These are phyloP conservation scores for Atrina japonica DNA, from an alignment of 2,888 invertebrate genomes.

Conservation along the genomic window DNA sequence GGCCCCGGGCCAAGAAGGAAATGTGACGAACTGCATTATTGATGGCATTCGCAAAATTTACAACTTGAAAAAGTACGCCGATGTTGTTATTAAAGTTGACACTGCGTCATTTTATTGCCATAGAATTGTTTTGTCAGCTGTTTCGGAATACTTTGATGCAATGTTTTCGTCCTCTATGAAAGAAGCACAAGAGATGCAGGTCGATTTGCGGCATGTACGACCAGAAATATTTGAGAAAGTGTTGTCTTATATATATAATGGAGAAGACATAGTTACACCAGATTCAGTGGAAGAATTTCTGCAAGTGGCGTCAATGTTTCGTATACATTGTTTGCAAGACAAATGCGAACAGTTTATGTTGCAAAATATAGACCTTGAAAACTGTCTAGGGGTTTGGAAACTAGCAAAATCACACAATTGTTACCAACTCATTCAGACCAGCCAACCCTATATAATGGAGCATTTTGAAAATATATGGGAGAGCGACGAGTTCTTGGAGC, in stretches of 20 bases:
- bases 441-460: conserved; percentile 53
- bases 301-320: conserved; percentile 54
- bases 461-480: conserved; percentile 57
- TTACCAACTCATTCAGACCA: conserved; percentile 49
- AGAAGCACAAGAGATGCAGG: conserved; percentile 55
- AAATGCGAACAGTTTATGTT: conserved; percentile 57
- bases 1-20: background rate
- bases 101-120: conserved; percentile 60
- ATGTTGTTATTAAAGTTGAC: conserved; percentile 57
- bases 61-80: conserved; percentile 54
- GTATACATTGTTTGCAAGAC: conserved; percentile 52
- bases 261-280: conserved; percentile 53
- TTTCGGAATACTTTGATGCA: conserved; percentile 61
- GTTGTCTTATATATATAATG: conserved; percentile 54
- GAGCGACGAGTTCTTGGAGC: conserved; percentile 51
- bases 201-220: conserved; percentile 53
- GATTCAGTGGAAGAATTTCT: conserved; percentile 59
- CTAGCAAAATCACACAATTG: conserved; percentile 52
- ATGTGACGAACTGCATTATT: conserved; percentile 27
- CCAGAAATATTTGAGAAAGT: conserved; percentile 54
- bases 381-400: conserved; percentile 61
- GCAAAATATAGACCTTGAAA: conserved; percentile 55
- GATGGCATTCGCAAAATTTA: conserved; percentile 54
- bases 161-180: conserved; percentile 65
- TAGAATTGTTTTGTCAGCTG: conserved; percentile 58